Evolutionary conservation across 2,888 invertebrate species (phyloP), one percentile per base, ranked within the genome.

Genomic region (Agapostemon virescens): DNA sequence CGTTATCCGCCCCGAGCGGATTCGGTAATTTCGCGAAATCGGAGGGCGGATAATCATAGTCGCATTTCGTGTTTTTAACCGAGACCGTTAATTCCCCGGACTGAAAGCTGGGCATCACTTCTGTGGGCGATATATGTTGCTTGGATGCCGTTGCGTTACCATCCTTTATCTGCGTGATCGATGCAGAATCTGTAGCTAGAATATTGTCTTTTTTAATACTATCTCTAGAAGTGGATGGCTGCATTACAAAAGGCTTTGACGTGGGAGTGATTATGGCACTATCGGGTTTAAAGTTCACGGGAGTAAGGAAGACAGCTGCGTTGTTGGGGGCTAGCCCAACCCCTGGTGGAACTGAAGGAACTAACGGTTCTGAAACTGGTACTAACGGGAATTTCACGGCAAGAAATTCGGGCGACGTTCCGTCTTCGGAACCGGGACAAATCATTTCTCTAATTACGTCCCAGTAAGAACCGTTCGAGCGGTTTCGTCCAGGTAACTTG

Each of bases 401-500:
- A 72, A 96, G 94, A 87, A 95, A 95, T 36, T 94, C 94, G 17
- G 88, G 93, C 7, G 94, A 93, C 61, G 94, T 93, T 0, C 90
- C 88, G 83, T 96, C 96, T 69, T 95, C 95, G n/a, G 95, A 94
- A 72, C 95, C 95, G 87, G 96, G 96, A 55, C 96, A 96, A 70
- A 97, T 93, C 89, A 96, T 95, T 83, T 96, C 96, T 71, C 96
- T 95, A 76, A 97, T 95, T 89, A 95, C 96, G 89, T 96, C 95
- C 97, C 97, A 97, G 55, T 97, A 93, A 6, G 95, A 94, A 5
- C 95, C 95, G 89, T 96, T 97, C 85, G 95, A 95, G 89, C 96
- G 95, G 88, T 97, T 97, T 45, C 96, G 94, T 11, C 91, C 91
- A 0, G 97, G 97, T 90, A 97, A 96, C 92, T 97, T 97, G 0